Conservation (phyloP, 2,888 invertebrate genomes). For the Apomyelois bistriatella region DNA sequence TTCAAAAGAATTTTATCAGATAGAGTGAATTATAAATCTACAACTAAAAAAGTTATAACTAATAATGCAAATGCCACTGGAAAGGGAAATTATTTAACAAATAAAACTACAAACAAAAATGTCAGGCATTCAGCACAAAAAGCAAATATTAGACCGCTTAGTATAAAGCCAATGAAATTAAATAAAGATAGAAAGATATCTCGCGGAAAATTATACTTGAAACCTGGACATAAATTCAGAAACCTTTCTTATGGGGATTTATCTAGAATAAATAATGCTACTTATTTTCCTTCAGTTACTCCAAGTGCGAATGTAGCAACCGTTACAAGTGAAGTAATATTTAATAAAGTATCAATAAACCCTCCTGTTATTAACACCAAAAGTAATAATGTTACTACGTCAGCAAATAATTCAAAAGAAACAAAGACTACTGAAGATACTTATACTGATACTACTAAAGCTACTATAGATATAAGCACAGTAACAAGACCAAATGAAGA, state of each 20-base stretch:
- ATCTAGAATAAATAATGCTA: not conserved
- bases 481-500: no score
- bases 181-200: not conserved
- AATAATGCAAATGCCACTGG: not conserved
- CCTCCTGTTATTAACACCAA: not conserved
- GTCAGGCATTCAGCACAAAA: not conserved
- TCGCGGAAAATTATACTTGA: not conserved
- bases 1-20: conserved; percentile 45
- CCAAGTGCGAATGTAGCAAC: not conserved
- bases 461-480: no score
- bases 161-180: not conserved
- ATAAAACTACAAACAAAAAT: not conserved
- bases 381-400: not conserved
- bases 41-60: not conserved
- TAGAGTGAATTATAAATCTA: conserved; percentile 22
- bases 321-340: no score
- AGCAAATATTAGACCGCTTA: not conserved
- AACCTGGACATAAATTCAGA: not conserved
- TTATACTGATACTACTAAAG: not conserved
- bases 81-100: not conserved
- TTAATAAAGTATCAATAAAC: not conserved
- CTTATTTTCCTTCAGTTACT: not conserved
- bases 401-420: not conserved
- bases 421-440: not conserved
- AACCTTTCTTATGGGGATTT: not conserved